phyloP scores from a whole-genome alignment of 2,797 vertebrate species.

The Amphiprion clarkii region DNA sequence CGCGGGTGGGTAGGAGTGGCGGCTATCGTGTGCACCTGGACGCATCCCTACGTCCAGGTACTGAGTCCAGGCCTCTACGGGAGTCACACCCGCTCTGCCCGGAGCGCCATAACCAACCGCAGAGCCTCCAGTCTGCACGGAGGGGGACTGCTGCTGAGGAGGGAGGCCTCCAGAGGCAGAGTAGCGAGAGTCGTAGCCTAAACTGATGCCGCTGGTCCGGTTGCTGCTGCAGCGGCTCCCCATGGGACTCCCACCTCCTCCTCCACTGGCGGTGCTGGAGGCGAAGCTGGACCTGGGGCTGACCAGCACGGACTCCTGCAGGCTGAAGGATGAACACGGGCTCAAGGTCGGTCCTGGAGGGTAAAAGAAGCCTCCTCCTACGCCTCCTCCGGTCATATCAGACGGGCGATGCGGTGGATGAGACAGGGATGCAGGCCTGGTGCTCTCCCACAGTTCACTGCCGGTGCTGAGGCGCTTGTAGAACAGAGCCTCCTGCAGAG shows the following conservation, averaged over 20 bases:
- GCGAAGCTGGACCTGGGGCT: conserved; percentile 92
- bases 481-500: conserved; percentile 88
- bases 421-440: conserved; percentile 82
- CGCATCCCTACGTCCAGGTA: conserved; percentile 80
- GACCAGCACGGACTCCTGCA: conserved; percentile 87
- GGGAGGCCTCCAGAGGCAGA: conserved; percentile 75
- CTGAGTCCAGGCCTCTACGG: conserved; percentile 84
- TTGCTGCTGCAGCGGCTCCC: conserved; percentile 91
- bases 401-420: conserved; percentile 80
- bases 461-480: conserved; percentile 87
- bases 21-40: conserved; percentile 82
- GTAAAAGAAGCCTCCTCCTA: conserved; percentile 79
- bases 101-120: conserved; percentile 57
- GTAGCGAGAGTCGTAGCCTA: conserved; percentile 90
- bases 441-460: conserved; percentile 84
- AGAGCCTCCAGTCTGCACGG: conserved; percentile 67
- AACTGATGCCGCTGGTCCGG: conserved; percentile 92
- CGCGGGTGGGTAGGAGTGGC: conserved; percentile 91
- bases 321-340: conserved; percentile 88
- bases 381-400: conserved; percentile 68
- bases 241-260: conserved; percentile 86
- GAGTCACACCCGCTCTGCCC: conserved; percentile 67
- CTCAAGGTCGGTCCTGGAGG: conserved; percentile 82
- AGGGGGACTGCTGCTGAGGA: conserved; percentile 79
- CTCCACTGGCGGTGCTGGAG: conserved; percentile 90